These are phyloP conservation scores for Lampropteryx suffumata DNA, from an alignment of 2,888 invertebrate genomes.

Conservation along the genomic window DNA sequence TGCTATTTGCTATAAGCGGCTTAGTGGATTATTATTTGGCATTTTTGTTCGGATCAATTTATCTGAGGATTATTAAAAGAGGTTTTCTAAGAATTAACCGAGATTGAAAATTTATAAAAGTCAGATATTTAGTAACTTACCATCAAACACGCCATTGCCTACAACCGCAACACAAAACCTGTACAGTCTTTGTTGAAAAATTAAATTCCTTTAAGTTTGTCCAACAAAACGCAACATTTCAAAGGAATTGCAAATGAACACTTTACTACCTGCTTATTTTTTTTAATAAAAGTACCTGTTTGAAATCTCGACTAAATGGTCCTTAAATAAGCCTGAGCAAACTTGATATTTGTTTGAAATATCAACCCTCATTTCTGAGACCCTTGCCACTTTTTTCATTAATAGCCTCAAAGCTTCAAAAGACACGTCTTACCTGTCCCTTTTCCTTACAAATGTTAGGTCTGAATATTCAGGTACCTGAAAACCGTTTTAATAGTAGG, in stretches of 20 bases:
- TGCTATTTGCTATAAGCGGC: conserved; percentile 41
- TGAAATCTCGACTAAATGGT: conserved; percentile 8
- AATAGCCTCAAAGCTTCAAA: conserved; percentile 28
- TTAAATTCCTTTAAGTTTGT: too few species aligned
- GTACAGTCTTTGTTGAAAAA: too few species aligned
- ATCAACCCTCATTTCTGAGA: conserved; percentile 7
- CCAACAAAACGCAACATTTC: too few species aligned
- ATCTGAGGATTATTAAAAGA: too few species aligned
- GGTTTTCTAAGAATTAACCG: too few species aligned
- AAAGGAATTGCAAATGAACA: neutral
- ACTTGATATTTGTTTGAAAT: conserved; percentile 20
- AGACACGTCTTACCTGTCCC: conserved; percentile 32
- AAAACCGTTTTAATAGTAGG: conserved; percentile 22
- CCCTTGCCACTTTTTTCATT: conserved; percentile 19
- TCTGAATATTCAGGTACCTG: too few species aligned
- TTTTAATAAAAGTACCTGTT: conserved; percentile 2
- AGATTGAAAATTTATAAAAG: too few species aligned
- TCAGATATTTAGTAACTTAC: too few species aligned
- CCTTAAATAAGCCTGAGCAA: conserved; percentile 1
- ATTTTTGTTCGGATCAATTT: neutral
- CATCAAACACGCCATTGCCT: too few species aligned
- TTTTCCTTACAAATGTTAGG: conserved; percentile 26
- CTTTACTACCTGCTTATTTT: conserved; percentile 18
- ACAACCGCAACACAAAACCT: too few species aligned
- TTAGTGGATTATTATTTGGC: neutral